phyloP scores from a whole-genome alignment of 2,888 invertebrate species.

The Eilema depressum region DNA sequence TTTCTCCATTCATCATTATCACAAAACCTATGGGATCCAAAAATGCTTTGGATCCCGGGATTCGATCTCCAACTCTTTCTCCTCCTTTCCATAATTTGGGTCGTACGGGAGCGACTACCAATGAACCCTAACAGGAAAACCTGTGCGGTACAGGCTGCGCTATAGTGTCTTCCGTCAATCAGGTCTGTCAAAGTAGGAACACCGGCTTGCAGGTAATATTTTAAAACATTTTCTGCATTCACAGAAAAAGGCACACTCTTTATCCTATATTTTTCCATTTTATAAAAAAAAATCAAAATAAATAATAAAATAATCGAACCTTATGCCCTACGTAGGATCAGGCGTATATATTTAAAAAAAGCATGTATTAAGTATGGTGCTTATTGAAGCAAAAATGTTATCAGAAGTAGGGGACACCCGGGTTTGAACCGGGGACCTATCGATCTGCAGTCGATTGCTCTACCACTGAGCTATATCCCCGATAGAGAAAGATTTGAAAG shows the following conservation, averaged over 20 bases:
- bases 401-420: slow-evolving; percentile 76
- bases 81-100: neutral
- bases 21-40: neutral
- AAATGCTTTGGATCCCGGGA: neutral
- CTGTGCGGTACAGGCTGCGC: neutral
- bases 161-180: no score
- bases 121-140: neutral
- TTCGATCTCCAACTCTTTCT: neutral
- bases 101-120: neutral
- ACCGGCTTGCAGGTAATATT: no score
- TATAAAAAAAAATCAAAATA: no score
- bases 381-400: neutral
- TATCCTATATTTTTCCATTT: no score
- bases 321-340: no score
- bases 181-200: no score
- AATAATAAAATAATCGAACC: no score
- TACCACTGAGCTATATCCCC: slow-evolving; percentile 83
- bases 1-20: neutral
- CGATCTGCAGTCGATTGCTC: slow-evolving; percentile 87
- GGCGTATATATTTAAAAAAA: no score
- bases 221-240: neutral
- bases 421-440: slow-evolving; percentile 85
- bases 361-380: no score
- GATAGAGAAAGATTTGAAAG: neutral
- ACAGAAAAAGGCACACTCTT: no score